phyloP scores from a whole-genome alignment of 1,140 invertebrate genomes.

The Papilio glaucus region DNA sequence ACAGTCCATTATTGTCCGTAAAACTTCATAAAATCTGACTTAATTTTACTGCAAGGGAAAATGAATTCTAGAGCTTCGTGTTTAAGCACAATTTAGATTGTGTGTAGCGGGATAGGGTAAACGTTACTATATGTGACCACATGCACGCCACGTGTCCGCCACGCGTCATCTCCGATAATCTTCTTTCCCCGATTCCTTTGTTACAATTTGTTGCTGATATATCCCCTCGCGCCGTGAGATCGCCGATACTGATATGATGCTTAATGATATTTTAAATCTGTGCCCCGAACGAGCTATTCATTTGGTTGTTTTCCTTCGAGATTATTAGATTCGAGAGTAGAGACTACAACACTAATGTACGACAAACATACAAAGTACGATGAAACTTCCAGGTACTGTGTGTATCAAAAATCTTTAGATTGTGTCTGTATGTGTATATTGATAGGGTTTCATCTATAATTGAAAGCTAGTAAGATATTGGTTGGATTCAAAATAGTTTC shows the following conservation, averaged over 20 bases:
- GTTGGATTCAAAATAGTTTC: no score
- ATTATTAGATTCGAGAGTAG: neutral
- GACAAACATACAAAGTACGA: no score
- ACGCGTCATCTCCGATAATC: constrained; percentile 77
- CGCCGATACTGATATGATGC: constrained; percentile 70
- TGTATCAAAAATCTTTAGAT: no score
- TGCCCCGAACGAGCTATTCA: constrained; percentile 61
- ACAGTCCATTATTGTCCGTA: constrained; percentile 50
- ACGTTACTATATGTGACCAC: constrained; percentile 57
- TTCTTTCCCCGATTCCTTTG: constrained; percentile 75
- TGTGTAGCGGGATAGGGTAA: constrained; percentile 52
- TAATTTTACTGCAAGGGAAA: constrained; percentile 35
- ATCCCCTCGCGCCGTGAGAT: constrained; percentile 70
- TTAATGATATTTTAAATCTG: constrained; percentile 82
- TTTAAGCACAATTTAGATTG: constrained; percentile 49
- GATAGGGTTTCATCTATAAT: no score
- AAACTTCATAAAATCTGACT: constrained; percentile 31
- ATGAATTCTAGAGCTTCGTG: constrained; percentile 25
- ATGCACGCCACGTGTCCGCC: constrained; percentile 69
- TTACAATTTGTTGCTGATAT: constrained; percentile 77
- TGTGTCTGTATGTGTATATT: no score
- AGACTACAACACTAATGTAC: no score
- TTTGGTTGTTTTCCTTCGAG: constrained; percentile 40
- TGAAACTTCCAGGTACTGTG: no score
- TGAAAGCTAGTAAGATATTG: no score